Base-by-base conservation (phyloP, 1,140 invertebrate species). In the Delia radicum region DNA sequence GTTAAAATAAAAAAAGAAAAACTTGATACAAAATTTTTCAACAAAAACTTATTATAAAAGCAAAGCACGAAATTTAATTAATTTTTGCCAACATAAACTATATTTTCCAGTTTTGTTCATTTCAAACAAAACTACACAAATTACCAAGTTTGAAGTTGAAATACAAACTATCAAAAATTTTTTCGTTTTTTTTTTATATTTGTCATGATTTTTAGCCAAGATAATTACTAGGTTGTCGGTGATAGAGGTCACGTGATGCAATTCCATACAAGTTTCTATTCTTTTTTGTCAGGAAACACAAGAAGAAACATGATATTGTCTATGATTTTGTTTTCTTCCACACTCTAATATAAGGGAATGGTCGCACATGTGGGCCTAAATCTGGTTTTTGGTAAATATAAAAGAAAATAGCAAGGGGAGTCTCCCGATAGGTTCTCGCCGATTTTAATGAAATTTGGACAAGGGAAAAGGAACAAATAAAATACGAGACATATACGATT, bases 51-150 rank as follows among this genome's bases (percentile, higher is more conserved):
- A n/a, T 55, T 55, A 55, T 21, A 55, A 55, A 55, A 55, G 10
- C 18, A n/a, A 21, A 55, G 48, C 48, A 55, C 48, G 48, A 55
- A 55, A 55, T 55, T 55, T 55, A 55, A 55, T 55, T 55, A 55
- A 55, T 55, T 55, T 55, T 55, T 55, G 48, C 48, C 48, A 55
- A 55, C 46, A 55, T 55, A 55, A 55, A 55, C 48, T 55, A 55
- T 24, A 55, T 21, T 21, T 21, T 55, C 24, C 48, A 21, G 2
- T 55, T 55, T 55, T 55, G 18, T 55, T 18, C 21, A 55, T 21
- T 55, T 55, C 48, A 55, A 21, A 55, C 48, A 21, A 55, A 18
- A 55, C 5, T 21, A 55, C 5, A 37, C 8, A 1, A 37, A 37
- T 37, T 2, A 13, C 12, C 5, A 37, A 37, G 33, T n/a, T n/a